phyloP scores from a whole-genome alignment of 2,888 invertebrate genomes.

The Dasysyrphus albostriatus region DNA sequence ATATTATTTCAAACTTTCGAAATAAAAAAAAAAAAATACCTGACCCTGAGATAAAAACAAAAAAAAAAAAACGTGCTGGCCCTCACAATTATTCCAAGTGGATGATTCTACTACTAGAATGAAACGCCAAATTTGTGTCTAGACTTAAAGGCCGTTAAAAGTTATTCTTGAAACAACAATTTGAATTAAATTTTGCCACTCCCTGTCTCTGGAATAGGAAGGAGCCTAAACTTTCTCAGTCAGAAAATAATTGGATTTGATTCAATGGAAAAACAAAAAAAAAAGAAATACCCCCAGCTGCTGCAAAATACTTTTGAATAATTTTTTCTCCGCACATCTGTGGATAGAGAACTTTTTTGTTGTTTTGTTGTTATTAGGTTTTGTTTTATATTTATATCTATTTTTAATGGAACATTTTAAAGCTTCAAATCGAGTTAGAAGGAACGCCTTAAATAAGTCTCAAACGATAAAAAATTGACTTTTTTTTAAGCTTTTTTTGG shows the following conservation, averaged over 20 bases:
- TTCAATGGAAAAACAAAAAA: constrained; percentile 48
- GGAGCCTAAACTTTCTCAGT: constrained; percentile 35
- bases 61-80: no score
- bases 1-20: no score
- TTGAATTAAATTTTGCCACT: neutral
- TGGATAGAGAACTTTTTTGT: neutral
- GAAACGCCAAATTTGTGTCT: neutral
- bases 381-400: neutral
- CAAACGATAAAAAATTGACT: neutral
- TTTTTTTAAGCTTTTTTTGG: neutral
- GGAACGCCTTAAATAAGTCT: neutral
- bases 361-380: neutral
- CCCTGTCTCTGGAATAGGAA: neutral
- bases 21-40: no score
- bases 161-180: neutral
- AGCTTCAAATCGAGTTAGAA: constrained; percentile 36
- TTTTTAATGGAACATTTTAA: neutral
- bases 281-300: constrained; percentile 51
- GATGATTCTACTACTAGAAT: no score
- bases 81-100: no score
- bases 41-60: no score
- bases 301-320: constrained; percentile 68
- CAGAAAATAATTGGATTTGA: constrained; percentile 68
- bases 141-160: neutral
- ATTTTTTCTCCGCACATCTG: constrained; percentile 43